Conservation (phyloP, 1,140 invertebrate species). For the Euschistus heros region DNA sequence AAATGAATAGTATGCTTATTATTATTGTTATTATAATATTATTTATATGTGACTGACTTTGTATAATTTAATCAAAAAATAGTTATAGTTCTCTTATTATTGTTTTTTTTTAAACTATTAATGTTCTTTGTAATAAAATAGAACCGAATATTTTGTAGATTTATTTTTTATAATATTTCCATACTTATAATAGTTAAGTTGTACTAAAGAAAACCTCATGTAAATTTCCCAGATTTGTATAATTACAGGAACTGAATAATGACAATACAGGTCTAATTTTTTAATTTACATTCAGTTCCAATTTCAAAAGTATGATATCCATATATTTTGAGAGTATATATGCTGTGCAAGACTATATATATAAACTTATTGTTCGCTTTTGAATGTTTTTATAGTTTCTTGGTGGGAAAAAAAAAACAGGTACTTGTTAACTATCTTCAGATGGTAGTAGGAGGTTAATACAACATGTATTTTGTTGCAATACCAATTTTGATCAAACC, state of each 20-base stretch:
- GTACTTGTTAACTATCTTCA: no score
- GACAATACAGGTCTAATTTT: slow-evolving; percentile 13
- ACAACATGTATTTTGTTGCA: no score
- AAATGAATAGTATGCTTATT: no score
- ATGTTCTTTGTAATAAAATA: no score
- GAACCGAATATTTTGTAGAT: slow-evolving; percentile 8
- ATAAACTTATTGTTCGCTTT: not conserved
- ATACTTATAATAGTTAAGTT: not conserved
- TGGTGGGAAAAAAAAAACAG: not conserved
- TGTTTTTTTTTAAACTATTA: no score
- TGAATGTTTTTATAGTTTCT: slow-evolving; percentile 2
- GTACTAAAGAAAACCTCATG: not conserved
- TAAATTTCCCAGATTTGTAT: not conserved
- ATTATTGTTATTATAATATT: no score
- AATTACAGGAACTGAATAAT: slow-evolving; percentile 13
- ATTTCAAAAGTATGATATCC: not conserved
- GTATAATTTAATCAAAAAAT: slow-evolving; percentile 11
- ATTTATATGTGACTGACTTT: slow-evolving; percentile 12
- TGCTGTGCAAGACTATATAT: slow-evolving; percentile 8
- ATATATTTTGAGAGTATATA: not conserved
- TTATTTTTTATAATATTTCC: slow-evolving; percentile 1
- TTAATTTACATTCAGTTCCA: not conserved
- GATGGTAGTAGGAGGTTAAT: no score
- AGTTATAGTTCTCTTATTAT: slow-evolving; percentile 1
- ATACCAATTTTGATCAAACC: no score